A percentile compares a stretch with the other conserved stretches of the same genome.
Evolutionary conservation across 2,888 invertebrate species (phyloP).

Genomic region (Melanotus villosus): DNA sequence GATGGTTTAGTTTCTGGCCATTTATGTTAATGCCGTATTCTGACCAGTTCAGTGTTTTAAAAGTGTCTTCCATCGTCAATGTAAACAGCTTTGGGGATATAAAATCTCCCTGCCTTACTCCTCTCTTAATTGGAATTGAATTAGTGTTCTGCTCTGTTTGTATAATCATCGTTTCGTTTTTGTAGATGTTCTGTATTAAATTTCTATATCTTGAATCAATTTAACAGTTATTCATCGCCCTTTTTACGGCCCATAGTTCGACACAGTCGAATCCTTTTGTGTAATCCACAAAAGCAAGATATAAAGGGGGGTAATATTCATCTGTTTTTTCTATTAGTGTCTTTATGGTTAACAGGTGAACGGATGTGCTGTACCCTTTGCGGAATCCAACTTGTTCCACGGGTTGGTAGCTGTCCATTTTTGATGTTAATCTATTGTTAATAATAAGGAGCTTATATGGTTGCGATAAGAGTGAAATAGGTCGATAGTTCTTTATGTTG

Average conservation of each 20-base stretch:
- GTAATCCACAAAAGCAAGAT: constrained; percentile 48
- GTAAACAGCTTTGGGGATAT: not conserved
- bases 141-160: not conserved
- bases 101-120: not conserved
- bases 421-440: not conserved
- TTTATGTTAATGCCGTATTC: no score
- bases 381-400: constrained; percentile 48
- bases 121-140: not conserved
- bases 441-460: constrained; percentile 3
- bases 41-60: no score
- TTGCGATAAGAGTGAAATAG: constrained; percentile 1
- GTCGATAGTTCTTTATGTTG: constrained; percentile 5
- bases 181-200: constrained; percentile 36
- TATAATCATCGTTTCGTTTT: not conserved
- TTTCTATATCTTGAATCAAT: constrained; percentile 15
- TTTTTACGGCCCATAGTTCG: constrained; percentile 45
- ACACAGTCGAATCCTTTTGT: constrained; percentile 46
- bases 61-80: no score
- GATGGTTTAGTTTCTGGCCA: not conserved
- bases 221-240: no score
- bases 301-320: constrained; percentile 41
- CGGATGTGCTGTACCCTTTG: constrained; percentile 35
- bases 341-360: constrained; percentile 41
- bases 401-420: constrained; percentile 40
- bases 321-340: constrained; percentile 38